Evolutionary conservation across 1,140 invertebrate genomes (phyloP).

Genomic region (Pteromalus puparum): DNA sequence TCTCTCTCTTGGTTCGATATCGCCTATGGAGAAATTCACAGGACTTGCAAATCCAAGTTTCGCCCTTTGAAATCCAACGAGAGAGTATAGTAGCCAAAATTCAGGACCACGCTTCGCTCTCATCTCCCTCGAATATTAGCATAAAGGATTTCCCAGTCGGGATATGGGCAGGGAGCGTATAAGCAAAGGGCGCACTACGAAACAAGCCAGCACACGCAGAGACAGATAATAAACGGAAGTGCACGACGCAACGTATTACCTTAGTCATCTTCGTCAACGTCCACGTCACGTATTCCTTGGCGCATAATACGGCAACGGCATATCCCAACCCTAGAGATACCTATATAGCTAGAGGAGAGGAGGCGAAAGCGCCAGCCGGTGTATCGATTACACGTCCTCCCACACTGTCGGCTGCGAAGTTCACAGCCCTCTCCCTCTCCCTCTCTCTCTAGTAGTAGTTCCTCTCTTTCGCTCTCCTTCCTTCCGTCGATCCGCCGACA

Average conservation of each 20-base stretch:
- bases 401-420: conserved; percentile 24
- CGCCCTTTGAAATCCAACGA: background rate
- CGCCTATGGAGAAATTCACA: background rate
- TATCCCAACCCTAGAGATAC: background rate
- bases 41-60: background rate
- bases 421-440: conserved; percentile 33
- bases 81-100: background rate
- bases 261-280: conserved; percentile 51
- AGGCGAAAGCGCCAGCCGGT: background rate
- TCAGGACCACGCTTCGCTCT: background rate
- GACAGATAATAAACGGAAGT: conserved; percentile 41
- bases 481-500: conserved; percentile 29
- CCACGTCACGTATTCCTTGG: conserved; percentile 57
- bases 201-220: background rate
- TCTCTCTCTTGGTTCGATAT: background rate
- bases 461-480: conserved; percentile 31
- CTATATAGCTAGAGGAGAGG: background rate
- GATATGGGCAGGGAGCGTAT: background rate
- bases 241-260: conserved; percentile 23
- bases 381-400: conserved; percentile 60
- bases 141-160: conserved; percentile 12
- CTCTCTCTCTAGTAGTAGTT: conserved; percentile 16
- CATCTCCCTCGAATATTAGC: background rate
- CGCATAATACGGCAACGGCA: conserved; percentile 46
- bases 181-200: background rate